A percentile compares a stretch with the other conserved stretches of the same genome.
phyloP scores from a whole-genome alignment of 2,113 vertebrate genomes.

The Forbesichthys papilliferus region DNA sequence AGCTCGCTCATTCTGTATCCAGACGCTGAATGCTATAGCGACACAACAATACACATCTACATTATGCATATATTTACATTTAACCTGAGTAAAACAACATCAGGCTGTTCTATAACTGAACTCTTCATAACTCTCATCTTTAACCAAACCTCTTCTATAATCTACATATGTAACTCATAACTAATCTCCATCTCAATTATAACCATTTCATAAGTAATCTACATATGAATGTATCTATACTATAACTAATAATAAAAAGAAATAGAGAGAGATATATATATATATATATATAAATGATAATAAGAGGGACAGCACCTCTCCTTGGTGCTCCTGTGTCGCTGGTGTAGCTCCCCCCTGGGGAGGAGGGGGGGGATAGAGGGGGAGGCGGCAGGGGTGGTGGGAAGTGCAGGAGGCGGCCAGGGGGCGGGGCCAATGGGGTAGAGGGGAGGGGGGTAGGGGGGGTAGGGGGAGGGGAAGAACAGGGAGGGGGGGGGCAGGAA shows the following conservation, averaged over 20 bases:
- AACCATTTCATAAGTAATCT: neutral
- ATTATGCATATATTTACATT: too few species aligned
- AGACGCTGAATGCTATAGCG: too few species aligned
- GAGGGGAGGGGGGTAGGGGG: constrained; percentile 85
- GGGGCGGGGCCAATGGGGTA: constrained; percentile 82
- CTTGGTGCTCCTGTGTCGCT: constrained; percentile 84
- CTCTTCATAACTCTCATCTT: too few species aligned
- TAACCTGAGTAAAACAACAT: too few species aligned
- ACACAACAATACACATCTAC: too few species aligned
- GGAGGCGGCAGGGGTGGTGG: constrained; percentile 77
- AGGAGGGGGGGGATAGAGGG: constrained; percentile 81
- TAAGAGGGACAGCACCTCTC: constrained; percentile 83
- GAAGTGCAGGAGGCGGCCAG: constrained; percentile 83
- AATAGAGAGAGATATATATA: too few species aligned
- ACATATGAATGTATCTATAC: neutral
- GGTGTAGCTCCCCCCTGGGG: constrained; percentile 92
- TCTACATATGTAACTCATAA: too few species aligned
- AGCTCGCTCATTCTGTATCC: too few species aligned
- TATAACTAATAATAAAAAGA: neutral
- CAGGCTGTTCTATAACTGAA: too few species aligned
- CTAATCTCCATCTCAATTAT: too few species aligned
- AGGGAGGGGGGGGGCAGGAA: constrained; percentile 80
- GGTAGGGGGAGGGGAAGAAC: constrained; percentile 82
- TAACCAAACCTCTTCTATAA: too few species aligned
- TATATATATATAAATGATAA: too few species aligned